Evolutionary conservation across 2,888 invertebrate genomes (phyloP).

Genomic region (Tinea semifulvella): DNA sequence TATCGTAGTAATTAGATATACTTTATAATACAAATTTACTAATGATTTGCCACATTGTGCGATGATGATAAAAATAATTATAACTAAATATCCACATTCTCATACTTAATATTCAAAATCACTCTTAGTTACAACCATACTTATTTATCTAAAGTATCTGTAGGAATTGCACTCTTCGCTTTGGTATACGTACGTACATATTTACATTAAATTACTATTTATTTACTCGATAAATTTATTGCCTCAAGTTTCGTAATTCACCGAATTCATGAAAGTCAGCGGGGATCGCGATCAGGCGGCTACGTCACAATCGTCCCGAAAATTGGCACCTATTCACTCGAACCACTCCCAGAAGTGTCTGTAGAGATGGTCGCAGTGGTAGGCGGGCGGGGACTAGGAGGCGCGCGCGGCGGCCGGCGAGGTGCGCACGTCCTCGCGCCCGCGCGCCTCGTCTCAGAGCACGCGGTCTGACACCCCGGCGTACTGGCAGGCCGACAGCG

Average conservation of each 20-base stretch:
- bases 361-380: slow-evolving; percentile 37
- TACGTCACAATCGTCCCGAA: neutral
- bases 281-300: neutral
- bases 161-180: slow-evolving; percentile 67
- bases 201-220: slow-evolving; percentile 35
- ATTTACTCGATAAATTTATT: slow-evolving; percentile 48
- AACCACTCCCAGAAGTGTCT: slow-evolving; percentile 59
- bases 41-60: neutral
- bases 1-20: slow-evolving; percentile 6
- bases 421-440: slow-evolving; percentile 53
- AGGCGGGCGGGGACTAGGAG: slow-evolving; percentile 42
- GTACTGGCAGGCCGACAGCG: slow-evolving; percentile 80
- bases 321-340: slow-evolving; percentile 32
- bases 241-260: slow-evolving; percentile 27
- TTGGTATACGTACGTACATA: slow-evolving; percentile 65
- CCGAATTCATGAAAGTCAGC: neutral
- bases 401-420: slow-evolving; percentile 44
- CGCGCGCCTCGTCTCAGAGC: slow-evolving; percentile 81
- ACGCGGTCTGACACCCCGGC: slow-evolving; percentile 70
- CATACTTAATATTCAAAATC: neutral
- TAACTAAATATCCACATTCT: neutral
- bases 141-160: slow-evolving; percentile 31
- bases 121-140: slow-evolving; percentile 6
- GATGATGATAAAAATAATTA: neutral
- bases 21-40: slow-evolving; percentile 1